These are phyloP conservation scores for Coleophora flavipennella DNA, from an alignment of 2,888 invertebrate species.

Conservation along the genomic window DNA sequence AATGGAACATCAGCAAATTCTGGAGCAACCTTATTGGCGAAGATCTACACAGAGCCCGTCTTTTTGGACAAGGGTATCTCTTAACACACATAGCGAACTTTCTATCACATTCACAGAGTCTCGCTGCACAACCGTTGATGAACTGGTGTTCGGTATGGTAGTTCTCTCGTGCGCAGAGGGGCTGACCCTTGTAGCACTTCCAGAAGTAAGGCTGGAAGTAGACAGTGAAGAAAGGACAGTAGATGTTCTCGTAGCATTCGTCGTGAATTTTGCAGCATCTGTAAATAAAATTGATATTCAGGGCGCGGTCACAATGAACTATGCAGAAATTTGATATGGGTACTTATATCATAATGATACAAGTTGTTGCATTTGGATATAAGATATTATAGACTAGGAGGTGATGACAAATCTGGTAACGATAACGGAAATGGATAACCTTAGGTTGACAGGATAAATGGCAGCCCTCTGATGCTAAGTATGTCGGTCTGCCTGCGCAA, in stretches of 20 bases:
- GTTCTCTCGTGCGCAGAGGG: slow-evolving; percentile 80
- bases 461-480: too few relatives aligned
- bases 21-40: slow-evolving; percentile 82
- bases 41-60: slow-evolving; percentile 80
- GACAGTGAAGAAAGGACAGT: slow-evolving; percentile 84
- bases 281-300: too few relatives aligned
- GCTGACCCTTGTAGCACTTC: slow-evolving; percentile 85
- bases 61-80: slow-evolving; percentile 80
- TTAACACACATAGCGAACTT: slow-evolving; percentile 85
- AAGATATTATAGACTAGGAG: too few relatives aligned
- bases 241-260: slow-evolving; percentile 85
- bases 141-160: slow-evolving; percentile 37
- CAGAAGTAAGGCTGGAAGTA: slow-evolving; percentile 92
- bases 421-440: too few relatives aligned
- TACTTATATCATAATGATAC: too few relatives aligned
- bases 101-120: slow-evolving; percentile 88
- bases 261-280: slow-evolving; percentile 91
- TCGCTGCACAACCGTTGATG: slow-evolving; percentile 78
- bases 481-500: too few relatives aligned
- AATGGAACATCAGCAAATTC: slow-evolving; percentile 76
- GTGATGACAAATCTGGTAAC: too few relatives aligned
- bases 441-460: too few relatives aligned
- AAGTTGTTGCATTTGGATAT: too few relatives aligned
- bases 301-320: too few relatives aligned
- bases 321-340: too few relatives aligned